phyloP scores from a whole-genome alignment of 2,113 vertebrate species.

The Myrmecophaga tridactyla region DNA sequence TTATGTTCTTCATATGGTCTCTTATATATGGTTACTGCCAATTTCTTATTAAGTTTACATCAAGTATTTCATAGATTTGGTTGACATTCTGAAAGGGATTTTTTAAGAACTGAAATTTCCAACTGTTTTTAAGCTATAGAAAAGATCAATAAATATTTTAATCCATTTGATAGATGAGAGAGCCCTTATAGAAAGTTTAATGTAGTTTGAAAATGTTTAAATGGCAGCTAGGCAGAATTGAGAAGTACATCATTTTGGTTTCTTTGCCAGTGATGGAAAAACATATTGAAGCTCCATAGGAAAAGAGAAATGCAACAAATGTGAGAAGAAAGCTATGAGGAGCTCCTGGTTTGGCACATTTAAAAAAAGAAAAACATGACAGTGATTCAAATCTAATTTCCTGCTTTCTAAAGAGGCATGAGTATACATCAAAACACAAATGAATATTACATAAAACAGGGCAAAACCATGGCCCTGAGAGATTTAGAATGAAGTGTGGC shows the following conservation, averaged over 20 bases:
- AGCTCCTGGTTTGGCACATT: too few relatives aligned
- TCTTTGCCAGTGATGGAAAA: background rate
- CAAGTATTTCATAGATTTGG: background rate
- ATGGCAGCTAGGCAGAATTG: background rate
- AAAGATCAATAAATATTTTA: background rate
- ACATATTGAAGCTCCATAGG: accelerated
- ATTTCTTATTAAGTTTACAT: background rate
- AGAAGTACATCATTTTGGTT: background rate
- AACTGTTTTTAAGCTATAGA: background rate
- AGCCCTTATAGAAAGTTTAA: background rate
- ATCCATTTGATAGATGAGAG: constrained; percentile 14
- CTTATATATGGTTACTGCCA: background rate
- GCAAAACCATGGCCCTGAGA: background rate
- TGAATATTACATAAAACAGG: background rate
- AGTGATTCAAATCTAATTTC: background rate
- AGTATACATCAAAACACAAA: constrained; percentile 24
- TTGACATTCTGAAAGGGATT: background rate
- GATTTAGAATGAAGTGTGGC: background rate
- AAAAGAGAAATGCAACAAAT: background rate
- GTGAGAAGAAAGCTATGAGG: accelerated
- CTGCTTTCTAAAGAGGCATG: background rate
- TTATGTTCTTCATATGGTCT: background rate
- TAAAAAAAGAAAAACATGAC: background rate
- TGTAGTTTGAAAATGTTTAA: background rate
- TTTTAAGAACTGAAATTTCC: constrained; percentile 11